A percentile compares a stretch with the other conserved stretches of the same genome.
These are phyloP conservation scores for Sussaba pulchella DNA, from an alignment of 2,888 invertebrate genomes.

Conservation along the genomic window DNA sequence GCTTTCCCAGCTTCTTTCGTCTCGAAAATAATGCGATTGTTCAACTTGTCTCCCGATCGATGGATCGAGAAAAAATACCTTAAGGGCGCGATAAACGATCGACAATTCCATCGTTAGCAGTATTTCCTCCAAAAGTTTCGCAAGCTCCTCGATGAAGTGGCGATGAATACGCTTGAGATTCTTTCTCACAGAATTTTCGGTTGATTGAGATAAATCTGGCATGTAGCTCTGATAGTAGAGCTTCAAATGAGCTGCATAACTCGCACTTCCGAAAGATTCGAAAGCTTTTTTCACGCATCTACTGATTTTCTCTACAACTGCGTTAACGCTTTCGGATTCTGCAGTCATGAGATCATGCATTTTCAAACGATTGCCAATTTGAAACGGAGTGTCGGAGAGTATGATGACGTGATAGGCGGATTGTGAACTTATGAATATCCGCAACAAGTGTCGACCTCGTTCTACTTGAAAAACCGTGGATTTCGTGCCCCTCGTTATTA, in stretches of 20 bases:
- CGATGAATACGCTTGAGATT: constrained; percentile 61
- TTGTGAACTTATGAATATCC: constrained; percentile 67
- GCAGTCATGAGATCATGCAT: constrained; percentile 73
- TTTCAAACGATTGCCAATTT: constrained; percentile 69
- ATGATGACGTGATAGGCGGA: constrained; percentile 64
- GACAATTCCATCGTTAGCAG: constrained; percentile 18
- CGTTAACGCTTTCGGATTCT: constrained; percentile 69
- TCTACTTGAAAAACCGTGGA: constrained; percentile 72
- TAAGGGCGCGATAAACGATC: constrained; percentile 63
- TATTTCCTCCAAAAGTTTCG: constrained; percentile 44
- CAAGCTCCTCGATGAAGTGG: constrained; percentile 69
- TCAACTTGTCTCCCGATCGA: constrained; percentile 31
- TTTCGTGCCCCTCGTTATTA: constrained; percentile 65
- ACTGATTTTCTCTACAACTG: constrained; percentile 58
- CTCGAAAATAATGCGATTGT: constrained; percentile 5
- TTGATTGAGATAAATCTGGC: constrained; percentile 44
- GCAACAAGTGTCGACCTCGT: constrained; percentile 73
- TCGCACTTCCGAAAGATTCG: constrained; percentile 69
- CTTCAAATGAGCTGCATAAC: constrained; percentile 61
- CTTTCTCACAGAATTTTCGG: not conserved
- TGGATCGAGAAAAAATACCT: constrained; percentile 73
- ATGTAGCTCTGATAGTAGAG: constrained; percentile 71
- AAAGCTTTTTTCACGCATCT: constrained; percentile 60
- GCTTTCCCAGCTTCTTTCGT: not conserved
- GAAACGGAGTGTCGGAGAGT: constrained; percentile 72